Percentiles rank a stretch among this genome's conserved stretches.
Evolutionary conservation across 2,113 vertebrate species (phyloP).

Genomic region (Chlorodrepanis virens): DNA sequence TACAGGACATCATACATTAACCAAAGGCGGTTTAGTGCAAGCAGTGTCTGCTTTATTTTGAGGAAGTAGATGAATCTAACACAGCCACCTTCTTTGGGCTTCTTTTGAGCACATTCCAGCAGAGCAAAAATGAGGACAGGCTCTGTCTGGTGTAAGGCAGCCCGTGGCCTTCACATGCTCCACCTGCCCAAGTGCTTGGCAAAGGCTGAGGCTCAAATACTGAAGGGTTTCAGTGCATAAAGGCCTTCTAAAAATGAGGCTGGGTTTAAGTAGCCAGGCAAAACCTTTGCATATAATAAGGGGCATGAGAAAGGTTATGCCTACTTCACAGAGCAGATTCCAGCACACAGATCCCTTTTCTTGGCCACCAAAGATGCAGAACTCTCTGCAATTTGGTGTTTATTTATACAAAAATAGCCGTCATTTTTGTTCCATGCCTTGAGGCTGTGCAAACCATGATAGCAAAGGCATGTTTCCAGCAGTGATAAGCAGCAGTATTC

Average conservation of each 20-base stretch:
- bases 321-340: slow-evolving; percentile 37
- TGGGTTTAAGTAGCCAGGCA: slow-evolving; percentile 25
- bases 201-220: neutral
- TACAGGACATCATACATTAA: neutral
- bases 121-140: neutral
- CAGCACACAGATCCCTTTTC: slow-evolving; percentile 45
- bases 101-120: neutral
- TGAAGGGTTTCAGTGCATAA: neutral
- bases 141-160: neutral
- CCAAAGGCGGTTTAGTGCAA: neutral
- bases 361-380: slow-evolving; percentile 59
- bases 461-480: slow-evolving; percentile 35
- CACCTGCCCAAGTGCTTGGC: slow-evolving; percentile 29
- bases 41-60: neutral
- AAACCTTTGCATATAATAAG: slow-evolving; percentile 45
- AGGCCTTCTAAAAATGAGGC: neutral
- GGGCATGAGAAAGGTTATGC: slow-evolving; percentile 67
- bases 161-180: neutral
- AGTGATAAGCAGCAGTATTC: slow-evolving; percentile 21
- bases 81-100: neutral
- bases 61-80: neutral
- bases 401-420: slow-evolving; percentile 60
- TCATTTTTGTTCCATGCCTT: slow-evolving; percentile 55
- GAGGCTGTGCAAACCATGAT: neutral
- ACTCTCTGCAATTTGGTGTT: slow-evolving; percentile 45